phyloP scores from a whole-genome alignment of 2,113 vertebrate species.

The Pungitius pungitius region DNA sequence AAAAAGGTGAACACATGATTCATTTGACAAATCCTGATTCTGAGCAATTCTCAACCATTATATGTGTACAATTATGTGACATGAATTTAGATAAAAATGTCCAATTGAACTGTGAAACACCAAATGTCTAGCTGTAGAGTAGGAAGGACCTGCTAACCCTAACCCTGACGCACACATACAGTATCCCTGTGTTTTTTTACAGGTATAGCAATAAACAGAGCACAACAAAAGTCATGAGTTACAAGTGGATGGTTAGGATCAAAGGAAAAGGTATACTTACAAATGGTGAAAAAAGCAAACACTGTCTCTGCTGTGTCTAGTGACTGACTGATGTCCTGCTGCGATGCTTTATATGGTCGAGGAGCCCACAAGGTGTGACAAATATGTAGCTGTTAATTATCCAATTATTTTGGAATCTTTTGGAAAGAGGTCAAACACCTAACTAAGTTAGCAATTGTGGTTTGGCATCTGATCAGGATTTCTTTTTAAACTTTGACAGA shows the following conservation, averaged over 20 bases:
- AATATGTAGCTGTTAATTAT: neutral
- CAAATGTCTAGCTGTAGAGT: no score
- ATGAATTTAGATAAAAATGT: neutral
- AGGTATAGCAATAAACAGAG: neutral
- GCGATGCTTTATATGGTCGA: neutral
- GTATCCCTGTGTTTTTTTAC: neutral
- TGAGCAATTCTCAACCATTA: neutral
- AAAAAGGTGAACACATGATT: neutral
- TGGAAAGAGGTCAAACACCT: neutral
- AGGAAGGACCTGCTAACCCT: no score
- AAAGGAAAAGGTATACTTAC: slow-evolving; percentile 1
- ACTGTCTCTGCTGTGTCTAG: neutral
- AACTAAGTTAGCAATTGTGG: neutral
- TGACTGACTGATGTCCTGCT: neutral
- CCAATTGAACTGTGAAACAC: neutral
- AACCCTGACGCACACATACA: no score
- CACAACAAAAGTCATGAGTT: neutral
- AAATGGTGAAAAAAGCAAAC: neutral
- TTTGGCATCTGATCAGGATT: neutral
- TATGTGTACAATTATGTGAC: neutral
- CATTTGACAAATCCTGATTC: neutral
- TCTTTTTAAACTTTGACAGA: no score
- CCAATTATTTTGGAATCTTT: neutral
- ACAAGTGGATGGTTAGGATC: neutral
- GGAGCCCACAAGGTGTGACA: neutral